These are phyloP conservation scores for Deilephila elpenor DNA, from an alignment of 2,888 invertebrate species.

Conservation along the genomic window DNA sequence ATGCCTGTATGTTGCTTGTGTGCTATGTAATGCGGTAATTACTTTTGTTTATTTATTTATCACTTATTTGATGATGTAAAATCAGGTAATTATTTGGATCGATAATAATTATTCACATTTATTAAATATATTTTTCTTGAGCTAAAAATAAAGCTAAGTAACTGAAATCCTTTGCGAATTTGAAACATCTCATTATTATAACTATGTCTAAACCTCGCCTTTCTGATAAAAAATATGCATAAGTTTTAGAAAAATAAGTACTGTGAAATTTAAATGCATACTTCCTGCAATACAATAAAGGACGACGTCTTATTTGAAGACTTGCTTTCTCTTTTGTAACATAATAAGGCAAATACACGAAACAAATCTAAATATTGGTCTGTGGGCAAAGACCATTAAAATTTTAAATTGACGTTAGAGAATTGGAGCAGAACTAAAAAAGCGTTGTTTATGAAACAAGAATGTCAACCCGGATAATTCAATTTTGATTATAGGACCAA, in stretches of 20 bases:
- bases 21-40: not conserved
- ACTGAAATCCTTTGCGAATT: too few species aligned
- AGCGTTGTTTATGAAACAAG: constrained; percentile 70
- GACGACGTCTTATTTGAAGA: not conserved
- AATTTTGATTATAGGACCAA: constrained; percentile 85
- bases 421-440: constrained; percentile 83
- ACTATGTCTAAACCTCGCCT: too few species aligned
- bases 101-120: too few species aligned
- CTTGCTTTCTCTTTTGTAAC: not conserved
- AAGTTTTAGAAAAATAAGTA: not conserved
- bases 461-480: constrained; percentile 83
- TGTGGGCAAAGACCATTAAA: constrained; percentile 22
- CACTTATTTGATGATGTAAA: not conserved
- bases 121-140: too few species aligned
- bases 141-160: too few species aligned
- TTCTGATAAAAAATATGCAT: too few species aligned
- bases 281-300: not conserved
- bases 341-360: not conserved
- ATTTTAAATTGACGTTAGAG: constrained; percentile 62
- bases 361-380: constrained; percentile 2
- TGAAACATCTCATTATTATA: too few species aligned
- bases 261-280: not conserved
- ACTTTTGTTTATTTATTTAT: not conserved
- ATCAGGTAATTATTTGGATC: too few species aligned
- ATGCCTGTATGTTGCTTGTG: not conserved